Percentiles rank a stretch among this genome's conserved stretches.
Evolutionary conservation across 2,888 invertebrate genomes (phyloP).

Genomic region (Palloptera scutellata): DNA sequence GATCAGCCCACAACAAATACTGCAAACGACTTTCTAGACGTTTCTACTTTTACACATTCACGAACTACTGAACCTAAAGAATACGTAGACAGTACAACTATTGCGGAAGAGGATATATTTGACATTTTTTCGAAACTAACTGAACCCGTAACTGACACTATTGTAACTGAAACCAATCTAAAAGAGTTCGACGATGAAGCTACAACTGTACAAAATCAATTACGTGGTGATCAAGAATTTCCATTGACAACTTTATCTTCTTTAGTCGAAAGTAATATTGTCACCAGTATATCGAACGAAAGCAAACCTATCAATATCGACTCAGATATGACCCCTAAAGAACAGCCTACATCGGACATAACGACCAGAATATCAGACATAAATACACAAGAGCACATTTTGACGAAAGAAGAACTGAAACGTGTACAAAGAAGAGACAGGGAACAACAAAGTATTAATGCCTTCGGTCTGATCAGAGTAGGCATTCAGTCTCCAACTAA

Average conservation of each 20-base stretch:
- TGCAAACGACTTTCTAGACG: conserved; percentile 2
- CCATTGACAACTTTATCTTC: neutral
- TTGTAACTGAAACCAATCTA: neutral
- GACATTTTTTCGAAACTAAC: neutral
- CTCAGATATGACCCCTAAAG: neutral
- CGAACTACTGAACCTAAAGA: conserved; percentile 8
- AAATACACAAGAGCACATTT: conserved; percentile 25
- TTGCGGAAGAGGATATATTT: conserved; percentile 10
- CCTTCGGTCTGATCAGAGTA: neutral
- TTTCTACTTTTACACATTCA: neutral
- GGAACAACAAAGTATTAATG: neutral
- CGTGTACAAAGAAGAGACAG: conserved; percentile 31
- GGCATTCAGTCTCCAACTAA: neutral
- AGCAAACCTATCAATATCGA: neutral
- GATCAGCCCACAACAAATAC: neutral
- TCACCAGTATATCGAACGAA: neutral
- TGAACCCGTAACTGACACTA: neutral
- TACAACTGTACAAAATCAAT: neutral
- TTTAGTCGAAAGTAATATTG: neutral
- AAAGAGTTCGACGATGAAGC: neutral
- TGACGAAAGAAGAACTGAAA: conserved; percentile 28
- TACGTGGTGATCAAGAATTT: neutral
- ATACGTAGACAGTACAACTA: neutral
- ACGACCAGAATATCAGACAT: conserved; percentile 18
- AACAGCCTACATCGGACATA: neutral